These are phyloP conservation scores for Vulpes ferrilata DNA, from an alignment of 2,113 vertebrate species.

Conservation along the genomic window DNA sequence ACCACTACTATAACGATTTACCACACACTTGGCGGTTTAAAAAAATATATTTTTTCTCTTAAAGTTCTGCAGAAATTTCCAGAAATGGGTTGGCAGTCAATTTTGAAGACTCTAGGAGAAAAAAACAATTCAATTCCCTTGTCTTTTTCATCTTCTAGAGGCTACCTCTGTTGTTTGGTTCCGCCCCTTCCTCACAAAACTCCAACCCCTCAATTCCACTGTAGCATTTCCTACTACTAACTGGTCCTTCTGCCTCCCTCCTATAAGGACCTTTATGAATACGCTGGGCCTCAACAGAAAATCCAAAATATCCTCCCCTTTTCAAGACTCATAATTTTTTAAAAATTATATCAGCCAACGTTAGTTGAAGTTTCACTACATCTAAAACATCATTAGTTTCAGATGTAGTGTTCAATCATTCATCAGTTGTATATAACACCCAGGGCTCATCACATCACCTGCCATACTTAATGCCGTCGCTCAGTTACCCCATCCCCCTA, in stretches of 20 bases:
- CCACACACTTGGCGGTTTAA: background rate
- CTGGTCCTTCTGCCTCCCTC: background rate
- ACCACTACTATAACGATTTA: background rate
- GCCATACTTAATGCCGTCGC: too few species aligned
- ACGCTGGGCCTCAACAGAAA: background rate
- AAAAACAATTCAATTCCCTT: background rate
- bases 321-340: background rate
- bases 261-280: background rate
- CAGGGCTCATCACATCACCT: too few species aligned
- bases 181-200: background rate
- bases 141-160: background rate
- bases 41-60: background rate
- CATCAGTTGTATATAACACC: too few species aligned
- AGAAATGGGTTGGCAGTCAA: background rate
- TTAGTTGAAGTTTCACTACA: too few species aligned
- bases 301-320: background rate
- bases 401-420: too few species aligned
- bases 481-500: too few species aligned
- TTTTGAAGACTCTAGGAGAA: background rate
- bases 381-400: too few species aligned
- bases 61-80: rapidly evolving
- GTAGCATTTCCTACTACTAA: background rate
- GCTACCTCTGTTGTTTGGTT: background rate
- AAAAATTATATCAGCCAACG: too few species aligned
- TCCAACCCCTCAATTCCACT: background rate